Conservation (phyloP, 1,140 invertebrate genomes). For the Brachionus angularis region DNA sequence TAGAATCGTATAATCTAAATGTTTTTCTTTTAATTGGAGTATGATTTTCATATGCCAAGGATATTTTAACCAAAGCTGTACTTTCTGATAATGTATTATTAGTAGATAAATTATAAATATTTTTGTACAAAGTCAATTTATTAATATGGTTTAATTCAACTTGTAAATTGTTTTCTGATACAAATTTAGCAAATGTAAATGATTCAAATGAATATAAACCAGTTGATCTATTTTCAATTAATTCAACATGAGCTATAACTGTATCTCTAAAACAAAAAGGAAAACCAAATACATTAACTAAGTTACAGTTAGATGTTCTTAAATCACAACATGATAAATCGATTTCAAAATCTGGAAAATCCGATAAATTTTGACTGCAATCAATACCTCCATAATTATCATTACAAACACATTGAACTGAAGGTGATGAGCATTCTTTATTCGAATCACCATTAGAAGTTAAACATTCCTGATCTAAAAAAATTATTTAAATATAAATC, state of each 20-base stretch:
- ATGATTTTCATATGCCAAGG: neutral
- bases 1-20: constrained; percentile 26
- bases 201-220: neutral
- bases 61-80: neutral
- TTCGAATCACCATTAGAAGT: neutral
- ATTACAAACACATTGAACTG: constrained; percentile 19
- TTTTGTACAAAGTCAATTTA: constrained; percentile 4
- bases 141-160: neutral
- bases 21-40: neutral
- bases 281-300: constrained; percentile 26
- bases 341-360: constrained; percentile 1
- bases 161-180: constrained; percentile 17
- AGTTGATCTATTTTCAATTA: constrained; percentile 12
- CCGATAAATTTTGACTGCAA: constrained; percentile 23
- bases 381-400: neutral
- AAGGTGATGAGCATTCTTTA: neutral
- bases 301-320: constrained; percentile 13
- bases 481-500: too few species aligned
- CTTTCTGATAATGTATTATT: neutral
- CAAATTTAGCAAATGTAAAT: neutral
- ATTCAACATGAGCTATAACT: constrained; percentile 2
- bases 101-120: neutral
- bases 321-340: constrained; percentile 10
- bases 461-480: neutral
- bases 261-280: constrained; percentile 11